These are phyloP conservation scores for Oryzias sinensis DNA, from an alignment of 2,797 vertebrate genomes.

Conservation along the genomic window DNA sequence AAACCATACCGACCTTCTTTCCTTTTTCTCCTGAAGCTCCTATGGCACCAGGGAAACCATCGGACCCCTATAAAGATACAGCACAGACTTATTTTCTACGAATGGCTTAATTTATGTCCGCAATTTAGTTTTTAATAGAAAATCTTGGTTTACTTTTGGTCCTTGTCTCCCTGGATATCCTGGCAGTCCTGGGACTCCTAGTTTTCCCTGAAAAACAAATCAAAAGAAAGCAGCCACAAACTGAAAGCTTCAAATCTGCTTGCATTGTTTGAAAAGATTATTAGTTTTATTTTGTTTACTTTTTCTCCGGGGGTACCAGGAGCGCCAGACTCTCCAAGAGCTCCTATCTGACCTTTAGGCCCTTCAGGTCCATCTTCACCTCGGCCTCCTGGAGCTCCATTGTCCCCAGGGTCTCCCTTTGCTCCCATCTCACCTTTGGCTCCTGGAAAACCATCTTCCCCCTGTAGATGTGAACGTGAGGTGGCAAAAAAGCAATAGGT, in stretches of 20 bases:
- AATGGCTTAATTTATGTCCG: neutral
- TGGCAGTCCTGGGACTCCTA: slow-evolving; percentile 86
- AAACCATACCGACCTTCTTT: slow-evolving; percentile 78
- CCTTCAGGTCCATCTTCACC: slow-evolving; percentile 96
- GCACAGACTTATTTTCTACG: neutral
- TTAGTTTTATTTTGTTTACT: slow-evolving; percentile 65
- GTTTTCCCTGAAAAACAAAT: slow-evolving; percentile 77
- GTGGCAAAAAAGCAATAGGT: slow-evolving; percentile 5
- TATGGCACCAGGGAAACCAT: slow-evolving; percentile 87
- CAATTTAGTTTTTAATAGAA: no score
- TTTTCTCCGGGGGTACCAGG: slow-evolving; percentile 88
- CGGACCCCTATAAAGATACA: slow-evolving; percentile 80
- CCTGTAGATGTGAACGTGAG: slow-evolving; percentile 69
- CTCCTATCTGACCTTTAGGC: slow-evolving; percentile 88
- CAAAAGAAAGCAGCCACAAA: neutral
- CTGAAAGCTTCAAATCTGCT: neutral
- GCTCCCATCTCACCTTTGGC: slow-evolving; percentile 95
- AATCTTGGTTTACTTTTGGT: slow-evolving; percentile 75
- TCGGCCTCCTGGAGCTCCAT: slow-evolving; percentile 80
- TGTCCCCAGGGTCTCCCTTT: slow-evolving; percentile 91
- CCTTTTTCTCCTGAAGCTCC: slow-evolving; percentile 90
- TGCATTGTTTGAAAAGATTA: neutral
- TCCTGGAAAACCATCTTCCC: slow-evolving; percentile 95
- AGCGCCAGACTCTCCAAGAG: slow-evolving; percentile 84
- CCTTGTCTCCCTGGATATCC: slow-evolving; percentile 86